Percentiles rank a stretch among this genome's conserved stretches.
Evolutionary conservation across 2,797 vertebrate species (phyloP).

Genomic region (Eutrigla gurnardus): DNA sequence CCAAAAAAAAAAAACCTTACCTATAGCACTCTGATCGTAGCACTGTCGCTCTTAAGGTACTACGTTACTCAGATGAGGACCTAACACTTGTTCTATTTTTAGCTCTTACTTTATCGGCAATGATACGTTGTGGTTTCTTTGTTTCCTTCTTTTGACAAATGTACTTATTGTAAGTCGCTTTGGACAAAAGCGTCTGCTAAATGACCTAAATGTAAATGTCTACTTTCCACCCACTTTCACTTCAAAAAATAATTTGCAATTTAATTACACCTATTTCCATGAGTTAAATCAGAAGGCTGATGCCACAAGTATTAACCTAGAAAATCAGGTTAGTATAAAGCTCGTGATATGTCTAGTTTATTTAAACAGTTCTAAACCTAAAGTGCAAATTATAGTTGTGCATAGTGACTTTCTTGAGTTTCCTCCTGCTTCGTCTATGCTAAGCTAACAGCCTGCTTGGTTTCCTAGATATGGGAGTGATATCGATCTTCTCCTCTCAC

Average conservation of each 20-base stretch:
- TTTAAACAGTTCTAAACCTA: neutral
- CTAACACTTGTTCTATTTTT: too few species aligned
- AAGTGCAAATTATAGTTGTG: neutral
- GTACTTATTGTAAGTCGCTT: too few species aligned
- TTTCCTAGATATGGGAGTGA: neutral
- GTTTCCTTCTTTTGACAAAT: too few species aligned
- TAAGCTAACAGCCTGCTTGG: slow-evolving; percentile 4
- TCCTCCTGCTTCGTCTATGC: neutral
- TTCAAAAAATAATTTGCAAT: neutral
- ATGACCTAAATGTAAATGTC: too few species aligned
- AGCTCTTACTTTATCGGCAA: too few species aligned
- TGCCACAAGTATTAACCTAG: neutral
- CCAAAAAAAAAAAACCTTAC: too few species aligned
- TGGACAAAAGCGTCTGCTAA: too few species aligned
- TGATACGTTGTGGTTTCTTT: too few species aligned
- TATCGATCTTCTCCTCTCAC: neutral
- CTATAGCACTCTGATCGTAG: too few species aligned
- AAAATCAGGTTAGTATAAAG: neutral
- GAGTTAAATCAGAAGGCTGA: neutral
- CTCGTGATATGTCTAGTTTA: neutral
- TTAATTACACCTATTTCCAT: neutral
- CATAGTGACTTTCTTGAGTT: neutral
- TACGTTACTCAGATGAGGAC: too few species aligned
- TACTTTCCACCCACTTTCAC: neutral
- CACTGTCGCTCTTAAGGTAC: too few species aligned